Percentiles rank a stretch among this genome's conserved stretches.
Evolutionary conservation across 1,140 invertebrate genomes (phyloP).

Genomic region (Drosophila bifasciata): DNA sequence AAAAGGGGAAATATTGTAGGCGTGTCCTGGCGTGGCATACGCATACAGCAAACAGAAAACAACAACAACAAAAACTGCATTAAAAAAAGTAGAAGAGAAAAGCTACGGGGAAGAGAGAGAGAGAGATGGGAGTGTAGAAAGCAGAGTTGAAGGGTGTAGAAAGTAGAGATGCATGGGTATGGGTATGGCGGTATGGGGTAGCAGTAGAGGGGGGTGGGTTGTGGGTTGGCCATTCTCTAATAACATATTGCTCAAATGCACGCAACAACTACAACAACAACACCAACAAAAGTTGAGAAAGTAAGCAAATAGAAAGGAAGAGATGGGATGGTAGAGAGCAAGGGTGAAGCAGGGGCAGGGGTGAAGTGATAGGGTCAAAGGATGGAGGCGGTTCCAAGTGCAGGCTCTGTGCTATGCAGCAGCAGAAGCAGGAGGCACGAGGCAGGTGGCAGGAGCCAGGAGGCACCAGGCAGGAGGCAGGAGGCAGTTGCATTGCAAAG

Average conservation of each 20-base stretch:
- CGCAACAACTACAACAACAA: slow-evolving; percentile 35
- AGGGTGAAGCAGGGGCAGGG: background rate
- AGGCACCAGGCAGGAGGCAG: slow-evolving; percentile 5
- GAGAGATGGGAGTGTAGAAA: background rate
- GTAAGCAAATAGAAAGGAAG: background rate
- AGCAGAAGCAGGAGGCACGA: too few relatives aligned
- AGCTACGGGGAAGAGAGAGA: background rate
- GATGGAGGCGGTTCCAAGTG: background rate
- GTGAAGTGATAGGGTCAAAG: background rate
- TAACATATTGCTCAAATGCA: slow-evolving; percentile 60
- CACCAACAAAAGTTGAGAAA: slow-evolving; percentile 10
- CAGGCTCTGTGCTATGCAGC: too few relatives aligned
- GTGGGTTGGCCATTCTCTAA: slow-evolving; percentile 30
- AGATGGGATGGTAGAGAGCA: too few relatives aligned
- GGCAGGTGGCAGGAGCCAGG: background rate
- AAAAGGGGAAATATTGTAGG: slow-evolving; percentile 23
- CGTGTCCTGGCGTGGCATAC: slow-evolving; percentile 29
- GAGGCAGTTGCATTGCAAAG: slow-evolving; percentile 26
- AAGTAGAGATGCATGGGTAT: background rate
- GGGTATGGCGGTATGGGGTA: background rate
- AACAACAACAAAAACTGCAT: background rate
- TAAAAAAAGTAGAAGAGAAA: background rate
- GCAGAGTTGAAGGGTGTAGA: background rate
- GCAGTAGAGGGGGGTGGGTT: background rate
- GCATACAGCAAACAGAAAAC: slow-evolving; percentile 3